Percentiles rank a stretch among this genome's conserved stretches.
Evolutionary conservation across 2,888 invertebrate species (phyloP).

Genomic region (Drosophila setosimentum): DNA sequence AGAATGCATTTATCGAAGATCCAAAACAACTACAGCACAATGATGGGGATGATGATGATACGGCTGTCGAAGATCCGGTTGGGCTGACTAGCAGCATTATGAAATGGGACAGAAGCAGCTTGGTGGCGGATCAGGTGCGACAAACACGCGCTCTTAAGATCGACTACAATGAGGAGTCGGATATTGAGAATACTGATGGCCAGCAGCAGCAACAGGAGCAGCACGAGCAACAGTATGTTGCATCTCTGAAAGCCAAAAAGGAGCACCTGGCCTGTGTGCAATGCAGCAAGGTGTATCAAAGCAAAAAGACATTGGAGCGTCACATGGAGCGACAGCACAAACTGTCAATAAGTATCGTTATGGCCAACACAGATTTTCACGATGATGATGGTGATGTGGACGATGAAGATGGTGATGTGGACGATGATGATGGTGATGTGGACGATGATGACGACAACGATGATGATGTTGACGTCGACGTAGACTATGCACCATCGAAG

Average conservation of each 20-base stretch:
- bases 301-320: slow-evolving; percentile 50
- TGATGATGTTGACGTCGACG: slow-evolving; percentile 28
- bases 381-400: slow-evolving; percentile 27
- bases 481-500: slow-evolving; percentile 52
- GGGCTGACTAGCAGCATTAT: slow-evolving; percentile 50
- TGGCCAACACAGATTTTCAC: slow-evolving; percentile 7
- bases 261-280: slow-evolving; percentile 36
- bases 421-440: slow-evolving; percentile 5
- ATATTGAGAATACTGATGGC: slow-evolving; percentile 27
- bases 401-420: slow-evolving; percentile 12
- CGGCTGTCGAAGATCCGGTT: slow-evolving; percentile 25
- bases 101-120: slow-evolving; percentile 48
- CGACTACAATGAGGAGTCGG: slow-evolving; percentile 55
- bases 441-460: slow-evolving; percentile 35
- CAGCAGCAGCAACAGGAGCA: neutral
- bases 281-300: slow-evolving; percentile 57
- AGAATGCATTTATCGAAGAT: slow-evolving; percentile 25
- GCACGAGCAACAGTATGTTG: slow-evolving; percentile 1
- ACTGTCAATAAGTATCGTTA: neutral
- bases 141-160: slow-evolving; percentile 48
- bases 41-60: slow-evolving; percentile 27
- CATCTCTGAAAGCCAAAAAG: slow-evolving; percentile 9
- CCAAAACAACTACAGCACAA: slow-evolving; percentile 8
- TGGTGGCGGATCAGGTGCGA: slow-evolving; percentile 25
- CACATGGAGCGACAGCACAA: slow-evolving; percentile 64